Evolutionary conservation across 2,797 vertebrate genomes (phyloP).

Genomic region (Anomalospiza imberbis): DNA sequence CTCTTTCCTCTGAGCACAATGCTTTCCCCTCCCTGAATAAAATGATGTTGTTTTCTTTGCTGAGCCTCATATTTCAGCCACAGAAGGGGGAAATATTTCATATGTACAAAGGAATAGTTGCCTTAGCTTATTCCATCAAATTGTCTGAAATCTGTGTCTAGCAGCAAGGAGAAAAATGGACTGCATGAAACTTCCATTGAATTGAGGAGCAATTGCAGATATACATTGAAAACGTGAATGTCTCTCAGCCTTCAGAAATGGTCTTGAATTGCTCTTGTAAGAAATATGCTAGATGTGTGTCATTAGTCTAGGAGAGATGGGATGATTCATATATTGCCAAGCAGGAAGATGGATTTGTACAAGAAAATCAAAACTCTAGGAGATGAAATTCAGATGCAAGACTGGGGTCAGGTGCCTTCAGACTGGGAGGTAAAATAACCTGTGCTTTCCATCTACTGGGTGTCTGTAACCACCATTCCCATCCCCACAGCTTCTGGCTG

Average conservation of each 20-base stretch:
- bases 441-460: background rate
- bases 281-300: background rate
- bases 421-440: background rate
- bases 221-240: background rate
- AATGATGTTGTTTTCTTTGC: background rate
- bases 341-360: background rate
- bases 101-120: background rate
- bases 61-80: background rate
- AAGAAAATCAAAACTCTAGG: background rate
- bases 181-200: background rate
- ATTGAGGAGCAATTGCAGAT: background rate
- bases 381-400: background rate
- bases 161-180: background rate
- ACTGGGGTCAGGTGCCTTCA: background rate
- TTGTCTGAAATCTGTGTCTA: background rate
- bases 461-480: background rate
- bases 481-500: background rate
- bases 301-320: background rate
- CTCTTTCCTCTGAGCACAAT: background rate
- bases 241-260: background rate
- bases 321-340: background rate
- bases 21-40: background rate
- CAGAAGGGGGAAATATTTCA: background rate
- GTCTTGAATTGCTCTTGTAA: background rate
- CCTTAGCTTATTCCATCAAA: background rate